Evolutionary conservation across 2,113 vertebrate genomes (phyloP), one percentile per base, ranked within the genome.

Genomic region (Calyptommatus sinebrachiatus): DNA sequence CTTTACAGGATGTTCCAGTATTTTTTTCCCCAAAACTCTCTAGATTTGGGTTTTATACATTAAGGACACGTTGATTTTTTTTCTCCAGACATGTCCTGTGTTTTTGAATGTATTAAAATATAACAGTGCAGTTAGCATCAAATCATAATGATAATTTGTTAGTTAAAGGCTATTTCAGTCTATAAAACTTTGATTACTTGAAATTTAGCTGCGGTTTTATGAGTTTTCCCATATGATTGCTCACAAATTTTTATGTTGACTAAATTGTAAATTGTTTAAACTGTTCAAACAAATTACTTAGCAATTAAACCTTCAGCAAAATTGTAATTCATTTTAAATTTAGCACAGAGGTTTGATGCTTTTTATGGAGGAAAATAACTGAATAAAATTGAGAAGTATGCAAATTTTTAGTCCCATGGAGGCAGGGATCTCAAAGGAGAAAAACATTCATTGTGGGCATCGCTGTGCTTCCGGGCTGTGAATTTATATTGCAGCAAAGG

Each of bases 181-280:
- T 96, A 98, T 99, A 98, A 98, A 98, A 97, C 95, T 98, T 97
- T 98, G 97, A 98, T 98, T 97, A 97, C 97, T 96, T 96, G 96
- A 94, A 97, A 96, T 97, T 97, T 97, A 97, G 96, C 95, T 96
- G 94, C 85, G 94, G 96, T 97, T 98, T 98, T 96, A 98, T 97
- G 96, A 95, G 95, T 95, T 97, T 96, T 96, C 96, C 95, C 94
- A 95, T 96, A 96, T 96, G 93, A 97, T 96, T 96, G 93, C 96
- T 95, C 93, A 97, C 96, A 97, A 96, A 96, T 96, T 98, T 98
- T 98, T 97, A 97, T 97, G 96, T 96, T 95, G 93, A 95, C 94
- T 95, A 95, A 96, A 95, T 94, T 94, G 88, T 95, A 95, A 95
- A 95, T 95, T 95, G 95, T 96, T 96, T 95, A 95, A 95, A 95